A percentile compares a stretch with the other conserved stretches of the same genome.
phyloP scores from a whole-genome alignment of 2,113 vertebrate genomes.

The Vidua macroura region DNA sequence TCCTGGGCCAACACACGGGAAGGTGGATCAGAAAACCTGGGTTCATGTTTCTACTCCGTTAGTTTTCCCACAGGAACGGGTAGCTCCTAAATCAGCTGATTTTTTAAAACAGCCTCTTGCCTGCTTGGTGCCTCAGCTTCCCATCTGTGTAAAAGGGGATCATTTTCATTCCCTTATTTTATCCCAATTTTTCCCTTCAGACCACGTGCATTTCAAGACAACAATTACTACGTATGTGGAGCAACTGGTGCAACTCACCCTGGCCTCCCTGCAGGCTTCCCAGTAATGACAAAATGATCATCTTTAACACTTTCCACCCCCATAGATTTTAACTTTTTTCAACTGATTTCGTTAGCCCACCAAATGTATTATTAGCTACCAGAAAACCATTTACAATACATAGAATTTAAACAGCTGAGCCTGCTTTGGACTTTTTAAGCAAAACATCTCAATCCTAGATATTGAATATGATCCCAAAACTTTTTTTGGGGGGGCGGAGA shows the following conservation, averaged over 20 bases:
- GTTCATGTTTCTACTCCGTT: not conserved
- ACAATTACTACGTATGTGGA: rapidly evolving
- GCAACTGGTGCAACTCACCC: not conserved
- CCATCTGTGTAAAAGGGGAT: not conserved
- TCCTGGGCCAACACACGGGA: not conserved
- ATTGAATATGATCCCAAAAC: not conserved
- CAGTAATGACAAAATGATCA: not conserved
- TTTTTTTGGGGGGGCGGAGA: not conserved
- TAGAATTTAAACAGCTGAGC: not conserved
- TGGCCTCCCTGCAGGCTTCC: not conserved
- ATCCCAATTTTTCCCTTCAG: not conserved
- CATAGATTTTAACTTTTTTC: not conserved
- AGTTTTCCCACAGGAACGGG: not conserved
- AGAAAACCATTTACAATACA: not conserved
- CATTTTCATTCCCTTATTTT: not conserved
- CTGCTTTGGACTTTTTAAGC: not conserved
- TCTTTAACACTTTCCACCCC: not conserved
- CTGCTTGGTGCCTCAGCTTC: not conserved
- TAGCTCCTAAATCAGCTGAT: not conserved
- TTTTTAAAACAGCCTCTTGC: not conserved
- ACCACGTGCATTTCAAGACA: rapidly evolving
- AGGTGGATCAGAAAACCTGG: not conserved
- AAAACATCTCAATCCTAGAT: not conserved
- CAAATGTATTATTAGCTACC: not conserved
- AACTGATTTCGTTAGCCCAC: not conserved